A percentile compares a stretch with the other conserved stretches of the same genome.
phyloP scores from a whole-genome alignment of 2,113 vertebrate genomes.

The Otocyon megalotis region DNA sequence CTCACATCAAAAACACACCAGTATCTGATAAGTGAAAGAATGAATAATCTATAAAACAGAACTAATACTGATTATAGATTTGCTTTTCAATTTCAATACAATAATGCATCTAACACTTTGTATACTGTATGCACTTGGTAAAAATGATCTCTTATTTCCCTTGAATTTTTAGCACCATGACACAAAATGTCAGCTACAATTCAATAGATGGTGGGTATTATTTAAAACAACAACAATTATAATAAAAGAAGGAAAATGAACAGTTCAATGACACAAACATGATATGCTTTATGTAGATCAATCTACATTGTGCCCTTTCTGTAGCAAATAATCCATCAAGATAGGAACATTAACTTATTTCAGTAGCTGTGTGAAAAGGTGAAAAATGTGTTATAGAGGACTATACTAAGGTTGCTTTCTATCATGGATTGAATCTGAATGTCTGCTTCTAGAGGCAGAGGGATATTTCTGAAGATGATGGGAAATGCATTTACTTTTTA shows the following conservation, averaged over 20 bases:
- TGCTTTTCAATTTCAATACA: neutral
- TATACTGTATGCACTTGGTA: neutral
- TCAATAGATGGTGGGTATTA: neutral
- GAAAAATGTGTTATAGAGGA: neutral
- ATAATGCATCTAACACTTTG: neutral
- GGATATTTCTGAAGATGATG: neutral
- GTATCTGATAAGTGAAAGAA: neutral
- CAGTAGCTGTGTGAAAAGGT: neutral
- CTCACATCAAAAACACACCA: neutral
- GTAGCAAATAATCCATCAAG: conserved; percentile 15
- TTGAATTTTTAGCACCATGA: neutral
- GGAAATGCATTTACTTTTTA: neutral
- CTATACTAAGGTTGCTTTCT: neutral
- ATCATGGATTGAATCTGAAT: neutral
- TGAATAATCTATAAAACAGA: neutral
- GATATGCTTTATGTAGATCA: neutral
- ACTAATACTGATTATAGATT: neutral
- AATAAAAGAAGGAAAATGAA: conserved; percentile 13
- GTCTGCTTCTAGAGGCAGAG: neutral
- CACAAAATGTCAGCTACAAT: neutral
- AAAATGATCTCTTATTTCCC: neutral
- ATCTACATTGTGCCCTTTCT: neutral
- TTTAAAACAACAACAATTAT: neutral
- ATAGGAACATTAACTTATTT: neutral
- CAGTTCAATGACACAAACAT: neutral